Evolutionary conservation across 2,113 vertebrate genomes (phyloP).

Genomic region (Irena cyanogastra): DNA sequence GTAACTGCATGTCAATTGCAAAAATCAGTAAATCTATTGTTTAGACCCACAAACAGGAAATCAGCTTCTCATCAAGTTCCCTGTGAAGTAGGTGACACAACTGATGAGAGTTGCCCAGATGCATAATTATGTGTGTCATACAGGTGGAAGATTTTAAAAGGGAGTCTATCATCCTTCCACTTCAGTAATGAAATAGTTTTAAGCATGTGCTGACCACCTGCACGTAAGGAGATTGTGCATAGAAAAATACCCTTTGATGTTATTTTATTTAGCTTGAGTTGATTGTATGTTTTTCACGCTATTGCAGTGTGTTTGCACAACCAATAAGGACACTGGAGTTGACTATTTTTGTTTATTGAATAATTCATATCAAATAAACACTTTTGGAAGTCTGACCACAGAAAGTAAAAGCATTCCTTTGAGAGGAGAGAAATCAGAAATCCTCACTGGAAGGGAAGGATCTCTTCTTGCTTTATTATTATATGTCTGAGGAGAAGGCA

Average conservation of each 20-base stretch:
- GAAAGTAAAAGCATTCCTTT: constrained; percentile 9
- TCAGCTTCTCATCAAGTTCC: background rate
- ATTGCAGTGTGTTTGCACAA: background rate
- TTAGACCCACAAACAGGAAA: background rate
- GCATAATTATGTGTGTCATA: background rate
- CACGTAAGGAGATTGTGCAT: background rate
- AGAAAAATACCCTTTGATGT: background rate
- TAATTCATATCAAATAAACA: constrained; percentile 1
- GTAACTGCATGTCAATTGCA: background rate
- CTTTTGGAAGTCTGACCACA: background rate
- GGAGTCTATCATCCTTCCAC: background rate
- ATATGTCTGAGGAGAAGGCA: background rate
- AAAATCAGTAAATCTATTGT: background rate
- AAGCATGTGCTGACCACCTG: background rate
- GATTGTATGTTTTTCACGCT: background rate
- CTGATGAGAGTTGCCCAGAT: background rate
- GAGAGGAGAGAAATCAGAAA: background rate
- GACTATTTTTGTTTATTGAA: constrained; percentile 43
- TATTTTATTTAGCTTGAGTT: background rate
- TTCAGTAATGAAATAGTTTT: background rate
- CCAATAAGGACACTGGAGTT: background rate
- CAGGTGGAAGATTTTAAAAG: background rate
- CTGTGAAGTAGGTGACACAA: background rate
- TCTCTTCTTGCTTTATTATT: background rate
- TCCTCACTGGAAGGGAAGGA: background rate